Base-by-base conservation (phyloP, 2,113 vertebrate genomes). In the Laticauda laticaudata region DNA sequence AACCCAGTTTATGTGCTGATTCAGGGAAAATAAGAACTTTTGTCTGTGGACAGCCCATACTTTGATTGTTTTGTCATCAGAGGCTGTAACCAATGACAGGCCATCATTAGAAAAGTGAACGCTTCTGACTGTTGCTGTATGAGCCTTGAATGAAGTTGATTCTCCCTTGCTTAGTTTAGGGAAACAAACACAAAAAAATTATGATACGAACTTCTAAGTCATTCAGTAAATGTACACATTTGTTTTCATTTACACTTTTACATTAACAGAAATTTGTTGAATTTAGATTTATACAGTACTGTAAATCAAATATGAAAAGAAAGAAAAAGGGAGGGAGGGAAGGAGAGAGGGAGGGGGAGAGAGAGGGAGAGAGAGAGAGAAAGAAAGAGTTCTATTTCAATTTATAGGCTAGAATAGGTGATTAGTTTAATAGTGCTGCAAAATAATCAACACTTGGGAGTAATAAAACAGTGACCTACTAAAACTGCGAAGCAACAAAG, bases 1-100 rank as follows among this genome's bases (percentile, higher is more conserved):
- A 96, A 99, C 99, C 99, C 99, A 99, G 97, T 99, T 99, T 95
- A 99, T 99, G 96, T 99, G 99, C 94, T 99, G 98, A 93, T 94
- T 99, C 90, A 99, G 97, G 11, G 99, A 99, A 96, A 99, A 99
- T 1, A 99, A 97, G 94, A 99, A 99, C 95, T 98, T 99, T 96
- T 99, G 99, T 86, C 99, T 97, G 96, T 99, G 99, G 85, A 99
- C 98, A 0, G 97, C 98, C 99, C 99, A 99, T 92, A 99, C 98
- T 97, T 99, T 99, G 93, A 99, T 55, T 14, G 98, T 99, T 96
- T 99, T 99, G 97, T 99, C 99, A 29, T 99, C 98, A 0, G 99
- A 99, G 34, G 99, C 98, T 3, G 99, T 99, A 94, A 99, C 98
- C 24, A 99, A 94, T 54, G 96, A 98, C 96, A 99, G 99, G 53